These are phyloP conservation scores for Tanypteryx hageni DNA, from an alignment of 2,888 invertebrate species.

Conservation along the genomic window DNA sequence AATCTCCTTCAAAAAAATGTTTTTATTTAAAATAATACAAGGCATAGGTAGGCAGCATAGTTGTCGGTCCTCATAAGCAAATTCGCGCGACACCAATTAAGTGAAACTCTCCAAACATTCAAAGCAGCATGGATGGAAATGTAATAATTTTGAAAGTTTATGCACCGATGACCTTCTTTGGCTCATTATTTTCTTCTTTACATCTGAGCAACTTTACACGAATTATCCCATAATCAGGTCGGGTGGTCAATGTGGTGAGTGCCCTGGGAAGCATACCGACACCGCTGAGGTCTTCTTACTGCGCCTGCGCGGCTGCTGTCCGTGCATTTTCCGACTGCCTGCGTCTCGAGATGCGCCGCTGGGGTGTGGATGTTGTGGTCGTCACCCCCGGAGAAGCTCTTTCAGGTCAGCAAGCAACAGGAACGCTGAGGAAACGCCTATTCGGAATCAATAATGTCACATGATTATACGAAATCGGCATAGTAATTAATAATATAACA, in stretches of 20 bases:
- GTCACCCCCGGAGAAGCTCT: conserved; percentile 92
- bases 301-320: conserved; percentile 84
- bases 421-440: not conserved
- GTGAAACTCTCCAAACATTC: no score
- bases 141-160: no score
- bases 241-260: conserved; percentile 88
- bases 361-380: conserved; percentile 89
- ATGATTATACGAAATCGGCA: not conserved
- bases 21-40: no score
- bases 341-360: conserved; percentile 86
- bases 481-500: not conserved
- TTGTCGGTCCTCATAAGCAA: no score
- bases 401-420: conserved; percentile 78
- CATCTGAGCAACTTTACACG: no score
- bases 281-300: conserved; percentile 89
- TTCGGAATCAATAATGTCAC: not conserved
- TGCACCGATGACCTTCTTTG: no score
- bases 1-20: no score
- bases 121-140: no score
- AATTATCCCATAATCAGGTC: conserved; percentile 72
- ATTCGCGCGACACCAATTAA: no score
- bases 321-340: conserved; percentile 89
- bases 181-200: no score
- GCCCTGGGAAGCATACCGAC: conserved; percentile 88
- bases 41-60: no score